Base-by-base conservation (phyloP, 2,888 invertebrate species). In the Lochmaea capreae region DNA sequence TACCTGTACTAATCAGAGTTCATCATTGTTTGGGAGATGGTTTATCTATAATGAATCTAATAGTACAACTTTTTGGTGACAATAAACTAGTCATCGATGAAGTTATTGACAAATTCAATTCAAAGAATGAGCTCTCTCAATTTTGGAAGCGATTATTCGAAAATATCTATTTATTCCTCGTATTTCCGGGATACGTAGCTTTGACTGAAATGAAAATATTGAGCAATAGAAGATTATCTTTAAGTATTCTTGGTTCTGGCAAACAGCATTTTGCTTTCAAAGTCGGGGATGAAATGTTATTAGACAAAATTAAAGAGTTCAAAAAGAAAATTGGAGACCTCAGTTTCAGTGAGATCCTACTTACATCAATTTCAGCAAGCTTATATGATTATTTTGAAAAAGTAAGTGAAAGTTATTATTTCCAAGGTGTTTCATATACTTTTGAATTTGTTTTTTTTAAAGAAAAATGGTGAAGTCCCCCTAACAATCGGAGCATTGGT, bases 11-110 rank as follows among this genome's bases (percentile, higher is more conserved):
- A 12, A 8, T 52, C 5, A 61, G 69, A 58, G 6, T 33, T 49
- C 61, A 69, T 26, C 69, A 69, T 16, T 10, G 22, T 11, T 5
- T 69, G n/a, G 52, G 49, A 10, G 69, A 69, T 16, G 69, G 69
- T 26, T 52, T 69, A 62, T 69, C 69, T 16, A 5, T 33, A 14
- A 62, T 69, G 69, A 69, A 69, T 12, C 18, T 62, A 52, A 3
- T 69, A 0, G 49, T 43, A 6, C 61, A 62, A 9, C 26, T 61
- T 42, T 52, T 69, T 18, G 69, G 52, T 39, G 62, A 61, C 39
- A 22, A 26, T 14, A 26, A 58, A 22, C 5, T 12, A 39, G 18
- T 62, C 9, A 14, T 67, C 4, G 62, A 69, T 18, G 9, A 58
- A 26, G 11, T 58, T 26, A 3, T 69, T 33, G 39, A 69, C 52